phyloP scores from a whole-genome alignment of 2,113 vertebrate genomes.

The Tetrao urogallus region DNA sequence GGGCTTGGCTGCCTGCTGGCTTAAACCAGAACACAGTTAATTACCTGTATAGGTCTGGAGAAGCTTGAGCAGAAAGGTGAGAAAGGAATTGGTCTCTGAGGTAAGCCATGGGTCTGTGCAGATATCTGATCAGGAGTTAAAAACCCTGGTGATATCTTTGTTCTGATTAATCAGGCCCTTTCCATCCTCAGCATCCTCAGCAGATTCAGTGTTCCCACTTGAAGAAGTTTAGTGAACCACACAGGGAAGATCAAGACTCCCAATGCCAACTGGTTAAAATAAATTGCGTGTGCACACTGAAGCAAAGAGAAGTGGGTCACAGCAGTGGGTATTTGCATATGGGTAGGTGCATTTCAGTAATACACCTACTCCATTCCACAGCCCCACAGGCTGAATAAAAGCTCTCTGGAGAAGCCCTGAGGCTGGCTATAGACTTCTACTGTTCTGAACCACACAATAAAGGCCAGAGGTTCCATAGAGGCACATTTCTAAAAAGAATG shows the following conservation, averaged over 20 bases:
- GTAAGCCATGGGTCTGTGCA: neutral
- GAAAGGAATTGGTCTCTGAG: neutral
- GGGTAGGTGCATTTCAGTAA: neutral
- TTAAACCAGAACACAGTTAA: no score
- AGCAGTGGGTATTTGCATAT: no score
- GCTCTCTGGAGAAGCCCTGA: neutral
- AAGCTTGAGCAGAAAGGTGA: neutral
- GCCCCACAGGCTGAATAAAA: neutral
- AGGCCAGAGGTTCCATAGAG: neutral
- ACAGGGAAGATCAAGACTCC: neutral
- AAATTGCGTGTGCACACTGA: constrained; percentile 2
- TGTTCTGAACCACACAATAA: neutral
- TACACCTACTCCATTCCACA: neutral
- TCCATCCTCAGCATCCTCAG: neutral
- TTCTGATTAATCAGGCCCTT: neutral
- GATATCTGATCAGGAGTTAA: neutral
- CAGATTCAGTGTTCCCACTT: neutral
- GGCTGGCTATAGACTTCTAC: constrained; percentile 4
- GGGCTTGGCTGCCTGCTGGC: no score
- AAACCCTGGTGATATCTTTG: neutral
- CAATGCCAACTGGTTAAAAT: rapidly evolving
- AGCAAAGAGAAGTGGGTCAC: neutral
- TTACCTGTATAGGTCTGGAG: neutral
- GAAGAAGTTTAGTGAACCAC: neutral
- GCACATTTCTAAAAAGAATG: constrained; percentile 26